Conservation (phyloP, 1,140 invertebrate species). For the Bombus pascuorum region DNA sequence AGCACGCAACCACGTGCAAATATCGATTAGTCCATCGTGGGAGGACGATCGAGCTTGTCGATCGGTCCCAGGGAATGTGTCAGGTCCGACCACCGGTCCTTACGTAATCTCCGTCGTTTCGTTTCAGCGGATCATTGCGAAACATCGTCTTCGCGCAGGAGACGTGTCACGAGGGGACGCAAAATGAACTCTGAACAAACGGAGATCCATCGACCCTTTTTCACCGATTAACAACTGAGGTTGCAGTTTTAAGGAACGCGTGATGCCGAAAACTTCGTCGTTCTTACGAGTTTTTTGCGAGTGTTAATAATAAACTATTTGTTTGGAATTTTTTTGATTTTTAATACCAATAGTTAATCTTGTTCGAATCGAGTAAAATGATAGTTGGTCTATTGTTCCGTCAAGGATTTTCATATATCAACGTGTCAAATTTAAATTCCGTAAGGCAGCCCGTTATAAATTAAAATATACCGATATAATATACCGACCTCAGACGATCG, state of each 20-base stretch:
- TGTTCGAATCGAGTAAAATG: not conserved
- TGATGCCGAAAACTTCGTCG: not conserved
- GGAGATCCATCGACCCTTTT: too few relatives aligned
- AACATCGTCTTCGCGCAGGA: slow-evolving; percentile 37
- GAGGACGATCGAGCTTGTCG: slow-evolving; percentile 49
- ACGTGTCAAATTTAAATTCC: not conserved
- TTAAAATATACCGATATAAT: not conserved
- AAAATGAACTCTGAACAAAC: not conserved
- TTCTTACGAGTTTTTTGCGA: not conserved
- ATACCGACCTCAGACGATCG: not conserved
- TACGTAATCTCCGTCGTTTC: slow-evolving; percentile 61
- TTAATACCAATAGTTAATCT: too few relatives aligned
- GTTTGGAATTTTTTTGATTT: not conserved
- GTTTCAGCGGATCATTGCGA: slow-evolving; percentile 54
- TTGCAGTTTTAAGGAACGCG: not conserved
- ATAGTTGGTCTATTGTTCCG: too few relatives aligned
- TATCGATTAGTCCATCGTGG: slow-evolving; percentile 41
- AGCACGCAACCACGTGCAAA: slow-evolving; percentile 3
- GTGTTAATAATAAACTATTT: not conserved
- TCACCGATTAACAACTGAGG: not conserved
- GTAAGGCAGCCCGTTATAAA: not conserved
- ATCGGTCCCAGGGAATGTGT: slow-evolving; percentile 59
- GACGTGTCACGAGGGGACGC: slow-evolving; percentile 54
- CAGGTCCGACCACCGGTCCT: slow-evolving; percentile 51
- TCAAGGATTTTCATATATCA: too few relatives aligned